Evolutionary conservation across 2,888 invertebrate genomes (phyloP).

Genomic region (Argyresthia goedartella): DNA sequence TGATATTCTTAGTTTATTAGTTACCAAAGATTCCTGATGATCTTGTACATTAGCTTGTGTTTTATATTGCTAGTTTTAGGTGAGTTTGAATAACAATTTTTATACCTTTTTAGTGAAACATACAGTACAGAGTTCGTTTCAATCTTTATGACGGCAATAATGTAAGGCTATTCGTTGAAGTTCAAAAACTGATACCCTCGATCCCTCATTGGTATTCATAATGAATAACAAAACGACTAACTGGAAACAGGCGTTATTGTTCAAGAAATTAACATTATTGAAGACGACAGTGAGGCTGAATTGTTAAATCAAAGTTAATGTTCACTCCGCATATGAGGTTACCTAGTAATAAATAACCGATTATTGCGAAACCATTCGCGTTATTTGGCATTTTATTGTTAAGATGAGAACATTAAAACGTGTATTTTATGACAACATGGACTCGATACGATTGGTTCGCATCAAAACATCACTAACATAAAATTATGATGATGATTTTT

Average conservation of each 20-base stretch:
- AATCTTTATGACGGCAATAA: slow-evolving; percentile 3
- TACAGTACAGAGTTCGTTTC: neutral
- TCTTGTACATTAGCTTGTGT: slow-evolving; percentile 70
- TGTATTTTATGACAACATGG: no score
- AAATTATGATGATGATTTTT: no score
- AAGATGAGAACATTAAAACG: no score
- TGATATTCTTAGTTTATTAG: slow-evolving; percentile 68
- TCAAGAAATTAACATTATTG: neutral
- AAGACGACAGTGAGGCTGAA: neutral
- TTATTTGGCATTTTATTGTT: no score
- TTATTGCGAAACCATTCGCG: no score
- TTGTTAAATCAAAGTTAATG: no score
- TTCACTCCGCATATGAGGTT: no score
- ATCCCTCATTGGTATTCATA: slow-evolving; percentile 2
- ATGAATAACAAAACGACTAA: neutral
- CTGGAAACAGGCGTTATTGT: neutral
- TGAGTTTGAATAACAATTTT: slow-evolving; percentile 29
- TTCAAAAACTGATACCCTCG: slow-evolving; percentile 1
- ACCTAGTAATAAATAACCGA: no score
- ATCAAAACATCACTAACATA: no score
- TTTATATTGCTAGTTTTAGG: slow-evolving; percentile 71
- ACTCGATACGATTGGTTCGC: no score
- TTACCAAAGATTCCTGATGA: slow-evolving; percentile 71
- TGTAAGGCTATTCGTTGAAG: neutral
- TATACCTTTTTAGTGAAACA: neutral